A percentile compares a stretch with the other conserved stretches of the same genome.
phyloP scores from a whole-genome alignment of 2,797 vertebrate species.

The Sebastes aleutianus region DNA sequence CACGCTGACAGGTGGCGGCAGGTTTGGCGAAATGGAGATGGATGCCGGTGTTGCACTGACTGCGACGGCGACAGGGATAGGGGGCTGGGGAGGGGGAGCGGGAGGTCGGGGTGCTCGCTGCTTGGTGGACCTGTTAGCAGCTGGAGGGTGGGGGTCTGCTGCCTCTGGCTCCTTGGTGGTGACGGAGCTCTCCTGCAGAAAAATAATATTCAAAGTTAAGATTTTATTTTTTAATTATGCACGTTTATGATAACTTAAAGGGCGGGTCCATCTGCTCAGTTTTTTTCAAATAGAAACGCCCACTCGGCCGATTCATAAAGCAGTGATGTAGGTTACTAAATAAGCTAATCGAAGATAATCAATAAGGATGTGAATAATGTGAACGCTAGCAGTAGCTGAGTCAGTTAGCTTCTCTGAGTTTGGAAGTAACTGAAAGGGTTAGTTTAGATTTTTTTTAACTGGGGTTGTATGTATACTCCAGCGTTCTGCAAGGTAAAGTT shows the following conservation, averaged over 20 bases:
- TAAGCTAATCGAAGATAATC: rapidly evolving
- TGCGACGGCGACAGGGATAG: conserved; percentile 11
- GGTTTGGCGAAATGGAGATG: conserved; percentile 67
- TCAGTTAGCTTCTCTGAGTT: rapidly evolving
- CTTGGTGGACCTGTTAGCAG: conserved; percentile 66
- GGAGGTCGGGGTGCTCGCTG: conserved; percentile 80
- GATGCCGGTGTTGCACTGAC: conserved; percentile 50
- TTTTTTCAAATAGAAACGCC: too few species aligned
- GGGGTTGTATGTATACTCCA: too few species aligned
- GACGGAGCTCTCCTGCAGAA: conserved; percentile 52
- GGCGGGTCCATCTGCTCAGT: too few species aligned
- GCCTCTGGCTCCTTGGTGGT: conserved; percentile 59
- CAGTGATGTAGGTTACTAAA: too few species aligned
- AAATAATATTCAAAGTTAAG: rapidly evolving
- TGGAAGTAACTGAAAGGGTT: too few species aligned
- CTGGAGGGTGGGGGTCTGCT: conserved; percentile 65
- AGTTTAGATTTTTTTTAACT: too few species aligned
- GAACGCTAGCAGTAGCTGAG: too few species aligned
- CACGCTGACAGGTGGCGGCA: conserved; percentile 38
- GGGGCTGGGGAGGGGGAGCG: conserved; percentile 75
- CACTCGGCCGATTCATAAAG: rapidly evolving
- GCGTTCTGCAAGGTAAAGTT: too few species aligned
- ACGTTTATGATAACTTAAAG: too few species aligned
- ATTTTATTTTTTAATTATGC: background rate
- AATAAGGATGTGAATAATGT: too few species aligned